Base-by-base conservation (phyloP, 2,888 invertebrate genomes). In the Eupithecia exiguata region DNA sequence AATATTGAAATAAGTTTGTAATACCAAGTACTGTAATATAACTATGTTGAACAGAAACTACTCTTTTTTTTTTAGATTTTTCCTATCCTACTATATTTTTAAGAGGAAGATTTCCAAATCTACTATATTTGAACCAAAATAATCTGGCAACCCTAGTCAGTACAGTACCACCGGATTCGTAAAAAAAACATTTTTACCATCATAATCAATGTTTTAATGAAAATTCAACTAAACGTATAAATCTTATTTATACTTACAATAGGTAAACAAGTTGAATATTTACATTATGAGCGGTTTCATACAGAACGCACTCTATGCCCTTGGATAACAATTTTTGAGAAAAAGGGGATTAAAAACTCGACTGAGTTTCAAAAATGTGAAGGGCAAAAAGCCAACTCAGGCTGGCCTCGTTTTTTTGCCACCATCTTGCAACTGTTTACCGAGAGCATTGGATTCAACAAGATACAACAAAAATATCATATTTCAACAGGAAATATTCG, bases 141-240 rank as follows among this genome's bases (percentile, higher is more conserved):
- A n/a, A n/a, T n/a, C n/a, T n/a, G n/a, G n/a, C n/a, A n/a, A n/a
- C n/a, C n/a, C n/a, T n/a, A n/a, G n/a, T n/a, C n/a, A n/a, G n/a
- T n/a, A n/a, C n/a, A n/a, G n/a, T n/a, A n/a, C n/a, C n/a, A n/a
- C n/a, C n/a, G 36, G 53, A 21, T 35, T 43, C n/a, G 5, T 43
- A 30, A 46, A 73, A 71, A 78, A 71, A 71, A 30, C 16, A 46
- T 21, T 66, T 0, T 62, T 62, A 36, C 69, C 68, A 49, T 10
- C 66, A 35, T 7, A 79, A 77, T 78, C 77, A 89, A 89, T 90
- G 88, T 93, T 94, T 94, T 94, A 94, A 92, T 94, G 91, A 92
- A 93, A 94, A 94, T 92, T 94, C 91, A 94, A 94, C 94, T 94
- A 93, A 93, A 94, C 90, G 94, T 94, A 94, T 94, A 94, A 94